These are phyloP conservation scores for Holothuria leucospilota DNA, from an alignment of 53 echinoderm and acorn worm genomes.

Conservation along the genomic window DNA sequence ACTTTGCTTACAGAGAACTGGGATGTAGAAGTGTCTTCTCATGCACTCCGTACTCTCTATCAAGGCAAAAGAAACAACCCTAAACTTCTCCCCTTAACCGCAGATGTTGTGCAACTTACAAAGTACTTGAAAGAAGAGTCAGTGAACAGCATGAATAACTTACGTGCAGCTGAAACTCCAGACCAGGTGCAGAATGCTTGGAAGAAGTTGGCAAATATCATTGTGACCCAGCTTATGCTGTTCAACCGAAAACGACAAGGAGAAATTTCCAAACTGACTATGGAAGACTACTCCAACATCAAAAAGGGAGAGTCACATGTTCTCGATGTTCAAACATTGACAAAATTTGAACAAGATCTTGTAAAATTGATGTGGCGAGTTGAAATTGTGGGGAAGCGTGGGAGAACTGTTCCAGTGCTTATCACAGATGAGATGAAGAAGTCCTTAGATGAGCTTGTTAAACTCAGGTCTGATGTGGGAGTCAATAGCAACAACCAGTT, in stretches of 20 bases:
- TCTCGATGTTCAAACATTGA: constrained; percentile 47
- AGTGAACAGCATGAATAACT: constrained; percentile 13
- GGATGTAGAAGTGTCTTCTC: constrained; percentile 68
- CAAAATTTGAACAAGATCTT: constrained; percentile 57
- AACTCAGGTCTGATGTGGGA: constrained; percentile 23
- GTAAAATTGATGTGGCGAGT: constrained; percentile 50
- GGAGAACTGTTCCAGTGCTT: constrained; percentile 64
- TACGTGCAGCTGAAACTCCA: neutral
- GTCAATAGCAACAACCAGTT: constrained; percentile 25
- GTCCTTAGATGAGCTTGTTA: constrained; percentile 11
- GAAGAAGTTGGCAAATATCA: constrained; percentile 38
- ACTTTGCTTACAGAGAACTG: constrained; percentile 63
- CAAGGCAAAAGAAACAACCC: constrained; percentile 69
- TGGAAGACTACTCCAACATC: constrained; percentile 52
- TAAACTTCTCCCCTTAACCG: constrained; percentile 64
- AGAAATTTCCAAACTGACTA: constrained; percentile 61
- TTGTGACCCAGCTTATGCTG: constrained; percentile 51
- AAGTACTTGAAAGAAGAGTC: constrained; percentile 51
- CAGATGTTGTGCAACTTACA: constrained; percentile 62
- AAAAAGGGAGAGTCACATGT: constrained; percentile 39
- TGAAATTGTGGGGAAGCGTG: constrained; percentile 65
- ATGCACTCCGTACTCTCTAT: constrained; percentile 70
- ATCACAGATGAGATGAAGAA: constrained; percentile 34
- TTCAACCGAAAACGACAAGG: constrained; percentile 70
- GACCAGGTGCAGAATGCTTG: constrained; percentile 33